phyloP scores from a whole-genome alignment of 2,888 invertebrate genomes.

The Chymomyza amoena region DNA sequence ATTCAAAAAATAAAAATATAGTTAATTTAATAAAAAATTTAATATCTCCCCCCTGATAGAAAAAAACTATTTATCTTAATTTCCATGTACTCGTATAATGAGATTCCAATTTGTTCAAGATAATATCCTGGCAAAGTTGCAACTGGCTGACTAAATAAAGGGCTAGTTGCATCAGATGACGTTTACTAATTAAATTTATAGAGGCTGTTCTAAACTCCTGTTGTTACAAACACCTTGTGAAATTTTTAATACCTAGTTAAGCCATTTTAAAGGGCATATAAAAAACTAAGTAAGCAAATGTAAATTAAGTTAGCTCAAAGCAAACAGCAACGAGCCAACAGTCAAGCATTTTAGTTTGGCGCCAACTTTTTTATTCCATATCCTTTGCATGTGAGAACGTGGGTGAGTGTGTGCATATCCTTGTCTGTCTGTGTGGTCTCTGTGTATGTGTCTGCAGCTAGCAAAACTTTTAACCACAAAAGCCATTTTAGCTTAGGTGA shows the following conservation, averaged over 20 bases:
- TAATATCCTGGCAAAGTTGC: no score
- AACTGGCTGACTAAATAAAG: no score
- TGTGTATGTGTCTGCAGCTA: background rate
- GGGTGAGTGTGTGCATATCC: background rate
- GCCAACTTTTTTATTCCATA: background rate
- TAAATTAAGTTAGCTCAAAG: slow-evolving; percentile 1
- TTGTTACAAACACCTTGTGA: background rate
- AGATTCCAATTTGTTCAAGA: no score
- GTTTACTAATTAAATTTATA: no score
- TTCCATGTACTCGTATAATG: no score
- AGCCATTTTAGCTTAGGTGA: background rate
- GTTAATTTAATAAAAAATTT: no score
- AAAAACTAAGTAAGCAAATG: background rate
- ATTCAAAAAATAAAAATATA: no score
- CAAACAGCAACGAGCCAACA: background rate
- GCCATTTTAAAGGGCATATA: background rate
- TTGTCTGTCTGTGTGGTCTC: background rate
- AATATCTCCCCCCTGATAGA: no score
- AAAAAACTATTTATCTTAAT: no score
- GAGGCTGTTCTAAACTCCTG: no score
- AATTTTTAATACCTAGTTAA: background rate
- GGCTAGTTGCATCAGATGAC: no score
- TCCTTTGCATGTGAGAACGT: background rate
- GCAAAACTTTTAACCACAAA: slow-evolving; percentile 36
- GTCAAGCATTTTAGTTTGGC: background rate